Base-by-base conservation (phyloP, 2,113 vertebrate genomes). In the Halcyon malimbica region DNA sequence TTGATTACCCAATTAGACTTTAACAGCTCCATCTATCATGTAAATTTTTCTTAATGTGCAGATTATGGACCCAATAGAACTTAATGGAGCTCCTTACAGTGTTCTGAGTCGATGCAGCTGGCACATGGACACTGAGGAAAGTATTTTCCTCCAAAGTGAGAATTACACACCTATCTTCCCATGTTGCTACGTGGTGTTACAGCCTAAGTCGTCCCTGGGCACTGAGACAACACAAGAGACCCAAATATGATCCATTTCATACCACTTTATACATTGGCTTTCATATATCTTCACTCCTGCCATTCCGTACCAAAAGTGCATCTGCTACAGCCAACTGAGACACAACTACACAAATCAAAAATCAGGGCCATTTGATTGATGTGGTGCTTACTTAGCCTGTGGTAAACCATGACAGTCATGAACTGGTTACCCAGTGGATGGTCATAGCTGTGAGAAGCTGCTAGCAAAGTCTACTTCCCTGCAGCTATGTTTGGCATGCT, bases 1-100 rank as follows among this genome's bases (percentile, higher is more conserved):
- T 96, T 97, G 96, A 97, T 96, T 97, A 97, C 94, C 83, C 94
- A 95, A 96, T 97, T 97, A 96, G 94, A 97, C 76, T 95, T 94
- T 95, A 95, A 97, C 92, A 96, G 96, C 94, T 94, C 88, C 91
- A 97, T 97, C 94, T 96, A 96, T 97, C 95, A 96, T 75, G 93
- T 96, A 96, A 95, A 97, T 96, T 96, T 96, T 95, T 96, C 88
- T 94, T 96, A 96, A 97, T 93, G 92, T 62, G 95, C 60, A 93
- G 94, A 96, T 96, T 97, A 97, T 97, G 94, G 96, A 97, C 96
- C 96, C 90, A 96, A 89, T 75, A 97, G 96, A 96, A 97, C 95
- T 96, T 97, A 96, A 97, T 93, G 92, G 95, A 96, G 90, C 96
- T 94, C 94, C 96, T 96, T 89, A 96, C 83, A 89, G 88, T 93